These are phyloP conservation scores for Linepithema humile DNA, from an alignment of 1,140 invertebrate species.

Conservation along the genomic window DNA sequence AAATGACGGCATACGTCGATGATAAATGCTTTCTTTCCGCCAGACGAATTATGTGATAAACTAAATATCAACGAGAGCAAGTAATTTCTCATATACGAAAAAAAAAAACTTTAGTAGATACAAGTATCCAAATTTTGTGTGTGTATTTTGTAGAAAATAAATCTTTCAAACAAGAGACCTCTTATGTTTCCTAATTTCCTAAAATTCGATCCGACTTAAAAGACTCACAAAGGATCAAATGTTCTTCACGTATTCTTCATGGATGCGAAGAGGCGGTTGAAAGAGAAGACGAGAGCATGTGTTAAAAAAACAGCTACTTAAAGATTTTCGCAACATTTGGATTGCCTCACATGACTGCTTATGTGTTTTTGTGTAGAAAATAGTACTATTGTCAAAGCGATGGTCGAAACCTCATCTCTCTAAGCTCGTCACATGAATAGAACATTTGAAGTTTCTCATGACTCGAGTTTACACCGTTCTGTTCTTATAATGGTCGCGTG, in stretches of 20 bases:
- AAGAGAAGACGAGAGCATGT: slow-evolving; percentile 43
- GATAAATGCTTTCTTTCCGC: background rate
- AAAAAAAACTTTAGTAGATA: background rate
- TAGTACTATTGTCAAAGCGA: slow-evolving; percentile 14
- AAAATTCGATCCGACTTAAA: background rate
- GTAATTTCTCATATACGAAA: background rate
- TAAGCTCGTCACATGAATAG: slow-evolving; percentile 42
- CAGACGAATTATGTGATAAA: background rate
- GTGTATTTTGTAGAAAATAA: background rate
- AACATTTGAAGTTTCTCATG: slow-evolving; percentile 23
- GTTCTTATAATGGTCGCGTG: slow-evolving; percentile 6
- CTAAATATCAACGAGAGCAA: background rate
- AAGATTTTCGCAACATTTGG: slow-evolving; percentile 69
- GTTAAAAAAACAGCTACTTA: slow-evolving; percentile 65
- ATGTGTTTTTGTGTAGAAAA: slow-evolving; percentile 27
- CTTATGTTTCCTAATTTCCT: background rate
- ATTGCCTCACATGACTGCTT: slow-evolving; percentile 63
- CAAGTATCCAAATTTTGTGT: background rate
- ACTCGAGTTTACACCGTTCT: background rate
- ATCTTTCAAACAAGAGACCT: too few relatives aligned
- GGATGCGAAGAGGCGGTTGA: slow-evolving; percentile 35
- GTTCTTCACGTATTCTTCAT: slow-evolving; percentile 18
- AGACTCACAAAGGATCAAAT: slow-evolving; percentile 22
- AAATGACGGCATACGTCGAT: background rate
- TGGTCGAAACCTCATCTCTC: slow-evolving; percentile 45